phyloP scores from a whole-genome alignment of 1,140 invertebrate genomes.

The Oscheius sp. region DNA sequence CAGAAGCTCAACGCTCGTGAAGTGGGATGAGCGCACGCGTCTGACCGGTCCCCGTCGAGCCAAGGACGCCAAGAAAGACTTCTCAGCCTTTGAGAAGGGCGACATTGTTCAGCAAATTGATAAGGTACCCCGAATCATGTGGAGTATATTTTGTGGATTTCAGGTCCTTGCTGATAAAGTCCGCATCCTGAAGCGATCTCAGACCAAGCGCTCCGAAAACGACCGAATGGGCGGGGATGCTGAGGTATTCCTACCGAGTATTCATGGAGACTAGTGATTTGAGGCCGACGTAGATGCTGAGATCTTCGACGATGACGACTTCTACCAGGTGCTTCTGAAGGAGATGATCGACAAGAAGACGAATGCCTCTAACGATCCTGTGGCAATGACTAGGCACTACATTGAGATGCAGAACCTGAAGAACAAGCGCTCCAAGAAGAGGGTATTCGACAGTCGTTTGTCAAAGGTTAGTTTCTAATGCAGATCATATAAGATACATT shows the following conservation, averaged over 20 bases:
- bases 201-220: slow-evolving; percentile 40
- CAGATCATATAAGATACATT: too few relatives aligned
- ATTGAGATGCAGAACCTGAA: slow-evolving; percentile 84
- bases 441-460: slow-evolving; percentile 60
- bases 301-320: slow-evolving; percentile 94
- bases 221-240: slow-evolving; percentile 34
- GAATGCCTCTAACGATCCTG: slow-evolving; percentile 74
- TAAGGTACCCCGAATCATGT: slow-evolving; percentile 17
- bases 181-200: slow-evolving; percentile 41
- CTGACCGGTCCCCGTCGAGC: slow-evolving; percentile 4
- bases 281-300: slow-evolving; percentile 68
- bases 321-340: slow-evolving; percentile 85
- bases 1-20: slow-evolving; percentile 34
- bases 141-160: slow-evolving; percentile 1
- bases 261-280: background rate
- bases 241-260: background rate
- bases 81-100: slow-evolving; percentile 30
- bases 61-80: slow-evolving; percentile 43
- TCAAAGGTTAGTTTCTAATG: slow-evolving; percentile 61
- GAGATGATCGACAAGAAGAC: slow-evolving; percentile 88
- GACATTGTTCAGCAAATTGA: slow-evolving; percentile 35
- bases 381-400: slow-evolving; percentile 70
- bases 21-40: slow-evolving; percentile 44
- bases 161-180: slow-evolving; percentile 42
- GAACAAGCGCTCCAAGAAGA: slow-evolving; percentile 78